Conservation (phyloP, 2,113 vertebrate species). For the Aleadryas rufinucha region DNA sequence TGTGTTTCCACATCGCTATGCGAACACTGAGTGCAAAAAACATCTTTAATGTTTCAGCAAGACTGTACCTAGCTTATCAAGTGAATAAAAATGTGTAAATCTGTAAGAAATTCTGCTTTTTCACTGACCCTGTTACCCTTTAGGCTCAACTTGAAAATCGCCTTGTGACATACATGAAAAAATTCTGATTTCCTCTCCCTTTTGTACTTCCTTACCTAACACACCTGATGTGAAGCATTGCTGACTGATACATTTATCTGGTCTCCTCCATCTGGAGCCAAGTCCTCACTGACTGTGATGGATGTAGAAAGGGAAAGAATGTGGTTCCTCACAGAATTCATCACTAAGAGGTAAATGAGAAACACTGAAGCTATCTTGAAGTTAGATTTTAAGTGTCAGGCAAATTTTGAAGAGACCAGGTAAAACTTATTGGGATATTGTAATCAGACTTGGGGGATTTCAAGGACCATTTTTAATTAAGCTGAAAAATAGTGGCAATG, state of each 20-base stretch:
- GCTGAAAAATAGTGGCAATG: not conserved
- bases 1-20: conserved; percentile 25
- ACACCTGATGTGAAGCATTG: not conserved
- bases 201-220: not conserved
- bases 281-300: not conserved
- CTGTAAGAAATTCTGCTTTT: not conserved
- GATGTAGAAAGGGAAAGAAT: not conserved
- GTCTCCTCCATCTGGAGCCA: not conserved
- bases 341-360: not conserved
- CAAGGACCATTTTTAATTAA: not conserved
- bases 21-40: not conserved
- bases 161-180: not conserved
- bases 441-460: not conserved
- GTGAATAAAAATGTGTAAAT: not conserved
- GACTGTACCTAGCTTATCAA: not conserved
- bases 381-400: not conserved
- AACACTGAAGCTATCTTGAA: not conserved
- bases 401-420: not conserved
- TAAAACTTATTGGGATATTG: not conserved
- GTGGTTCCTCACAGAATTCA: not conserved
- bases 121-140: not conserved
- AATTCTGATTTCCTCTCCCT: not conserved
- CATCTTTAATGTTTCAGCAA: conserved; percentile 34
- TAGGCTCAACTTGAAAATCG: not conserved
- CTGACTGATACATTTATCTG: not conserved